Conservation (phyloP, 2,113 vertebrate species). For the Reinhardtius hippoglossoides region DNA sequence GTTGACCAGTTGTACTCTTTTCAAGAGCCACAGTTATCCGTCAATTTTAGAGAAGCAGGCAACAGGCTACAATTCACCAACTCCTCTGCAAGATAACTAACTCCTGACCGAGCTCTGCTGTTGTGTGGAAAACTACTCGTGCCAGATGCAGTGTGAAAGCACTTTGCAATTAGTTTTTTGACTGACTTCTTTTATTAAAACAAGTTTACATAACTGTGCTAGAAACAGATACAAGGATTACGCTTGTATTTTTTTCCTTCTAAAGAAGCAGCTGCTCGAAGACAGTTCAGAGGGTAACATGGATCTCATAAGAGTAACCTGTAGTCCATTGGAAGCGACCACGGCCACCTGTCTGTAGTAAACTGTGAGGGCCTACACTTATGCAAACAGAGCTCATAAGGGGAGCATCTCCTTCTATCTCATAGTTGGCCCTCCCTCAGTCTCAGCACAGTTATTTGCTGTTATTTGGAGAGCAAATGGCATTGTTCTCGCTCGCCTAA, state of each 20-base stretch:
- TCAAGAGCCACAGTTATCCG: background rate
- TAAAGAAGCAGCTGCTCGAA: background rate
- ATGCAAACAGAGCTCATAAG: conserved; percentile 29
- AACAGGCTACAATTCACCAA: background rate
- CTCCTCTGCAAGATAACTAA: background rate
- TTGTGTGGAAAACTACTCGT: conserved; percentile 3
- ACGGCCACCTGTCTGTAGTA: conserved; percentile 3
- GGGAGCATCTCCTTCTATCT: conserved; percentile 38
- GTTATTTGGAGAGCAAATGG: conserved; percentile 46
- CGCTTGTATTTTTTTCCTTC: background rate
- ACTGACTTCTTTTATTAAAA: no score
- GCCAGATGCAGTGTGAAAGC: background rate
- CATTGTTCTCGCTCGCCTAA: conserved; percentile 43
- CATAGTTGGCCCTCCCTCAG: conserved; percentile 27
- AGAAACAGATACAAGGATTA: background rate
- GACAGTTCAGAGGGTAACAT: no score
- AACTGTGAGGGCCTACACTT: conserved; percentile 23
- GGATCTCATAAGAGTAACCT: no score
- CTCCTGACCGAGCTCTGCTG: background rate
- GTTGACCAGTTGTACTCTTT: background rate
- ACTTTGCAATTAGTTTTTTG: background rate
- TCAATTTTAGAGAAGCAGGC: background rate
- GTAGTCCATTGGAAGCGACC: background rate
- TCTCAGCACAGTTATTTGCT: conserved; percentile 46
- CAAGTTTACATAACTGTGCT: background rate